These are phyloP conservation scores for Muraenolepis orangiensis DNA, from an alignment of 2,797 vertebrate genomes.

Conservation along the genomic window DNA sequence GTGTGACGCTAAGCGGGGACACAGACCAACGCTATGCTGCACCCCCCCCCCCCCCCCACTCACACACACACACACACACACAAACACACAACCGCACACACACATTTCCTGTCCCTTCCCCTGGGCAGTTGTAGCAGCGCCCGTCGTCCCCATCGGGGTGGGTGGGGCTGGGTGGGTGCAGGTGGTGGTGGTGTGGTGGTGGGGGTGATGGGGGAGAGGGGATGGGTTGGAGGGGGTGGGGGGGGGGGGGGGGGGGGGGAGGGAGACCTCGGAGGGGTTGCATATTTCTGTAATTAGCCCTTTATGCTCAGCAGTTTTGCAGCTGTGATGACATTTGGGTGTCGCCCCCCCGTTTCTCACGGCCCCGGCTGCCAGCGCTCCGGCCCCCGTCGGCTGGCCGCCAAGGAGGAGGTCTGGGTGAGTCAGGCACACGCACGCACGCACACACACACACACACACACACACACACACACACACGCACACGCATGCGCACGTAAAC, in stretches of 20 bases:
- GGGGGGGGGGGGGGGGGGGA: slow-evolving; percentile 5
- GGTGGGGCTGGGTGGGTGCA: background rate
- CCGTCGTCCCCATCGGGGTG: no score
- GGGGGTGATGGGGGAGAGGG: no score
- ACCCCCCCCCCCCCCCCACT: no score
- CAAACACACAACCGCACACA: no score
- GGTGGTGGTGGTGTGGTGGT: background rate
- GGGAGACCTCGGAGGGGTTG: slow-evolving; percentile 75
- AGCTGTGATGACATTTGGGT: slow-evolving; percentile 92
- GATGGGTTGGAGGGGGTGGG: no score
- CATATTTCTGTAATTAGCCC: slow-evolving; percentile 92
- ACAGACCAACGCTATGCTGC: background rate
- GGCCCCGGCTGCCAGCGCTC: slow-evolving; percentile 78
- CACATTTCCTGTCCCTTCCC: background rate
- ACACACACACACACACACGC: background rate
- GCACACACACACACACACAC: background rate
- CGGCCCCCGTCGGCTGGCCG: slow-evolving; percentile 74
- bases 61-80: no score
- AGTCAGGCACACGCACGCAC: slow-evolving; percentile 68
- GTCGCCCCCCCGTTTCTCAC: slow-evolving; percentile 93
- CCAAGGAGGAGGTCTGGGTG: slow-evolving; percentile 80
- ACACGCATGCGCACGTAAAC: background rate
- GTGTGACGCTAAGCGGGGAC: background rate
- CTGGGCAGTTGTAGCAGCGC: background rate
- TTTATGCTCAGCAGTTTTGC: slow-evolving; percentile 89